These are phyloP conservation scores for Drosophila tripunctata DNA, from an alignment of 2,888 invertebrate species.

Conservation along the genomic window DNA sequence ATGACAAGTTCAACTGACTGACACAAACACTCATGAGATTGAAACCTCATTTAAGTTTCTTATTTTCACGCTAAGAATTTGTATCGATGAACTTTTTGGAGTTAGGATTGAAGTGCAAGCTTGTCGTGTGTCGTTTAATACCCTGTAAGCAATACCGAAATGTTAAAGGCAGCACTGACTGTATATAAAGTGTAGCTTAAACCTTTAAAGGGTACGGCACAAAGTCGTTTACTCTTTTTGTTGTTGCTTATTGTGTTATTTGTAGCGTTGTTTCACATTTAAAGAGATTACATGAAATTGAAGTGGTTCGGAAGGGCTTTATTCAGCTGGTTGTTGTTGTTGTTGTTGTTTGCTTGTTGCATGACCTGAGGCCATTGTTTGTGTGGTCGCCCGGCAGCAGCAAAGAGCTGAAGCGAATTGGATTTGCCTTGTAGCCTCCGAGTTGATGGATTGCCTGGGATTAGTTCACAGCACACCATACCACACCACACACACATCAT, in stretches of 20 bases:
- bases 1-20: conserved; percentile 44
- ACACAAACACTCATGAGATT: conserved; percentile 45
- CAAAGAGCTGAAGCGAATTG: conserved; percentile 68
- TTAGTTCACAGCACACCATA: conserved; percentile 44
- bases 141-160: not conserved
- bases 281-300: conserved; percentile 77
- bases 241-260: conserved; percentile 21
- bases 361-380: conserved; percentile 67
- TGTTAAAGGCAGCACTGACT: not conserved
- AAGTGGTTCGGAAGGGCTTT: conserved; percentile 56
- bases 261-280: conserved; percentile 69
- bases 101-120: conserved; percentile 50
- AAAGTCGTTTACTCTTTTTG: not conserved
- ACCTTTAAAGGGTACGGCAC: not conserved
- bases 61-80: conserved; percentile 49
- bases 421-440: conserved; percentile 62
- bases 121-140: conserved; percentile 33
- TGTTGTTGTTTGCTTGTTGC: conserved; percentile 30
- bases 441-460: conserved; percentile 74
- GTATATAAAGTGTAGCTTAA: not conserved
- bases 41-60: conserved; percentile 72
- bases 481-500: not conserved
- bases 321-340: conserved; percentile 15
- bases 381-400: conserved; percentile 40
- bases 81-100: conserved; percentile 38